A percentile compares a stretch with the other conserved stretches of the same genome.
Conservation (phyloP, 2,113 vertebrate species). For the Myrmophylax atrothorax region DNA sequence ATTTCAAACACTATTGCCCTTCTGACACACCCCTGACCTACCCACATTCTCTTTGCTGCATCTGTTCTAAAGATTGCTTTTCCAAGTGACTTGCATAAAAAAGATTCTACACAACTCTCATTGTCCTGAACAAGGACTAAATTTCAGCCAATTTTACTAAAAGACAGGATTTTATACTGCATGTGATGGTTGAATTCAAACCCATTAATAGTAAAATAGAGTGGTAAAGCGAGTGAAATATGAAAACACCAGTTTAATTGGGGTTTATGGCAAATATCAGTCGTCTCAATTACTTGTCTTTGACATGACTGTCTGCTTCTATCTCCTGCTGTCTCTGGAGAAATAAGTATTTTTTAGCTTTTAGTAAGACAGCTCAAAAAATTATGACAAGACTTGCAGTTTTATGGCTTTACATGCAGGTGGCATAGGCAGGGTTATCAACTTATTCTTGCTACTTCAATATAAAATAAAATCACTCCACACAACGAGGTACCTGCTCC, state of each 20-base stretch:
- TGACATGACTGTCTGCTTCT: neutral
- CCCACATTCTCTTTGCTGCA: neutral
- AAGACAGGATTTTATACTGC: neutral
- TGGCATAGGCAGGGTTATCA: conserved; percentile 63
- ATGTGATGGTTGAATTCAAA: neutral
- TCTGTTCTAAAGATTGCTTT: neutral
- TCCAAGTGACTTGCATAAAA: neutral
- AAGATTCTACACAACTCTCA: neutral
- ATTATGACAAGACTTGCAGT: conserved; percentile 39
- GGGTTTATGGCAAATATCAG: neutral
- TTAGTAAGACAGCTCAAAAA: conserved; percentile 51
- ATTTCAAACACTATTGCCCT: neutral
- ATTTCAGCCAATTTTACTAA: neutral
- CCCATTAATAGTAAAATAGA: neutral
- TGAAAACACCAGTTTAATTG: neutral
- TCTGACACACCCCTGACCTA: neutral
- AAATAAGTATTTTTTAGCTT: neutral
- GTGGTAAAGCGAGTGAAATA: neutral
- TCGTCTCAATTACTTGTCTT: neutral
- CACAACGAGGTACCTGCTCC: conserved; percentile 46
- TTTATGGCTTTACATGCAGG: conserved; percentile 59
- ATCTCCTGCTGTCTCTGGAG: neutral
- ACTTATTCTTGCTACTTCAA: conserved; percentile 60
- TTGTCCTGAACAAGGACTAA: neutral
- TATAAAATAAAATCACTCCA: conserved; percentile 74